These are phyloP conservation scores for Rhinogobio ventralis DNA, from an alignment of 2,797 vertebrate species.

Conservation along the genomic window DNA sequence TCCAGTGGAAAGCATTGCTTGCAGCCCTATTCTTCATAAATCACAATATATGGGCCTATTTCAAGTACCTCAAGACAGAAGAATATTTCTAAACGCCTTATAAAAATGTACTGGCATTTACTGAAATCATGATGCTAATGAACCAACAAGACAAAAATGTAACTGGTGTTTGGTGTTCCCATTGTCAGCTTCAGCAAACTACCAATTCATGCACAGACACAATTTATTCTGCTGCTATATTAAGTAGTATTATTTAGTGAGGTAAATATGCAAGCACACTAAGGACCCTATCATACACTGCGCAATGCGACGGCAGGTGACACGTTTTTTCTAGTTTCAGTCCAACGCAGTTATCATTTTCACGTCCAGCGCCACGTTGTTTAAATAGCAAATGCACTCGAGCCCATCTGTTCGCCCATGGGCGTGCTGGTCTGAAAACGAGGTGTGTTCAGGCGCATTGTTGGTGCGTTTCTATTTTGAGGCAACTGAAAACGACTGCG, in stretches of 20 bases:
- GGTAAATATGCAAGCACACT: background rate
- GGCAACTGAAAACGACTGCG: too few species aligned
- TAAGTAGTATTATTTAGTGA: background rate
- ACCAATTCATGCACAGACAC: background rate
- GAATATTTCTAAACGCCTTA: background rate
- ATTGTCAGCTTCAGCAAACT: background rate
- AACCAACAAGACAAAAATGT: background rate
- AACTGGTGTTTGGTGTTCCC: background rate
- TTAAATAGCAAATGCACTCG: too few species aligned
- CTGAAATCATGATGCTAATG: background rate
- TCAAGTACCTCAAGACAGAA: background rate
- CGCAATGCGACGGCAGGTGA: too few species aligned
- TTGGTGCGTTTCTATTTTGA: too few species aligned
- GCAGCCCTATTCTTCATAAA: slow-evolving; percentile 12
- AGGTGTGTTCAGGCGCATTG: too few species aligned
- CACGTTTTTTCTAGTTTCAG: too few species aligned
- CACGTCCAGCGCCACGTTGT: too few species aligned
- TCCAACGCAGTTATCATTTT: too few species aligned
- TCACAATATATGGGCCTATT: background rate
- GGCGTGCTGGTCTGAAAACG: too few species aligned
- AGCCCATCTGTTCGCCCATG: too few species aligned
- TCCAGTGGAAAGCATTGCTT: slow-evolving; percentile 12
- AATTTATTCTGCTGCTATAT: background rate
- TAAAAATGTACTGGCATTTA: background rate
- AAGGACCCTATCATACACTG: too few species aligned